These are phyloP conservation scores for Microchirus variegatus DNA, from an alignment of 2,797 vertebrate genomes.

Conservation along the genomic window DNA sequence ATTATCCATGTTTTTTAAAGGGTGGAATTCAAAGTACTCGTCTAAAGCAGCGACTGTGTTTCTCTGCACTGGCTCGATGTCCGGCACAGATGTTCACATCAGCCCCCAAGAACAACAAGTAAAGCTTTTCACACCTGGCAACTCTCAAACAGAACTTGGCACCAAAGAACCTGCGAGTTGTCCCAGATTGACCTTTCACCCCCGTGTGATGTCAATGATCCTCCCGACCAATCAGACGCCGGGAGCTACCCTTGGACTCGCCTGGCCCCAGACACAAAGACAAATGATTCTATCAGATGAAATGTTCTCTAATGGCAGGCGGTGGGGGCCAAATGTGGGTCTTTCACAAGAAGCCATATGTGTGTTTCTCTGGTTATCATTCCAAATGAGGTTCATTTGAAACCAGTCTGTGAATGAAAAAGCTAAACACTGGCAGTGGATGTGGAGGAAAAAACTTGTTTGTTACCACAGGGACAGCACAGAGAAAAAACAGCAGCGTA, in stretches of 20 bases:
- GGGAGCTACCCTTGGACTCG: conserved; percentile 87
- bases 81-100: conserved; percentile 80
- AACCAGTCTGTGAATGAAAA: conserved; percentile 73
- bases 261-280: conserved; percentile 88
- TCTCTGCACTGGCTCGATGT: conserved; percentile 63
- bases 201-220: conserved; percentile 82
- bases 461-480: conserved; percentile 57
- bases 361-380: conserved; percentile 88
- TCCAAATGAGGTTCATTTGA: conserved; percentile 93
- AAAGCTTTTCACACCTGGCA: conserved; percentile 82
- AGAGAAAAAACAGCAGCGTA: conserved; percentile 39
- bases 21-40: conserved; percentile 58
- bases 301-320: conserved; percentile 94
- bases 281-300: conserved; percentile 95
- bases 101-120: conserved; percentile 81
- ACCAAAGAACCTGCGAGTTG: conserved; percentile 77
- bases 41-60: conserved; percentile 59
- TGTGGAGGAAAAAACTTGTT: conserved; percentile 59
- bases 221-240: conserved; percentile 83
- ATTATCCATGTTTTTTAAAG: conserved; percentile 62
- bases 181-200: conserved; percentile 83
- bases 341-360: conserved; percentile 68
- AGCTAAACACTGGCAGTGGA: conserved; percentile 53
- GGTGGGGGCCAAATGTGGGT: conserved; percentile 86
- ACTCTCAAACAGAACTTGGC: conserved; percentile 81